phyloP scores from a whole-genome alignment of 1,140 invertebrate genomes.

The Platyura marginata region DNA sequence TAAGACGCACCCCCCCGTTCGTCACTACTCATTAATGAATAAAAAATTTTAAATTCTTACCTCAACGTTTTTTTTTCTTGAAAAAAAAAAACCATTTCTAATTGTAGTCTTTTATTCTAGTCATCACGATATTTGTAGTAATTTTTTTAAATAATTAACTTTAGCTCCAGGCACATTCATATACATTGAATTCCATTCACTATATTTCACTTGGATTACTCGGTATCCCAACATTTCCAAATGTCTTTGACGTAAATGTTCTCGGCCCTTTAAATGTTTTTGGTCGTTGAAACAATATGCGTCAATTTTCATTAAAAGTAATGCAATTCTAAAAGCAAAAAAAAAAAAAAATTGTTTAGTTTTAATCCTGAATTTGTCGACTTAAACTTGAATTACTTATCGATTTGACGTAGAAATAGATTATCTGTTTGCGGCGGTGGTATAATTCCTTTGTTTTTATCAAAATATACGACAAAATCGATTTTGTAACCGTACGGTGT shows the following conservation, averaged over 20 bases:
- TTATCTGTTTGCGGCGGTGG: conserved; percentile 12
- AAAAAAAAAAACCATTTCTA: too few species aligned
- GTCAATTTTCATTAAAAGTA: conserved; percentile 20
- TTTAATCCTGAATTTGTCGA: too few species aligned
- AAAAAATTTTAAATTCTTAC: too few species aligned
- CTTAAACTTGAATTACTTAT: conserved; percentile 13
- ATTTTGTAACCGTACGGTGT: conserved; percentile 23
- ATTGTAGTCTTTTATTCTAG: too few species aligned
- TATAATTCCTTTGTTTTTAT: conserved; percentile 12
- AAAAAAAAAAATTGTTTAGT: too few species aligned
- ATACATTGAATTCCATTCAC: conserved; percentile 32
- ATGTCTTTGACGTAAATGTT: conserved; percentile 29
- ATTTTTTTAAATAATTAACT: conserved; percentile 22
- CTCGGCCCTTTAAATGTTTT: conserved; percentile 22
- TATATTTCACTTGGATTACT: conserved; percentile 29
- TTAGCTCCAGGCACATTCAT: conserved; percentile 19
- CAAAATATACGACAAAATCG: conserved; percentile 23
- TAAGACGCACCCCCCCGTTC: too few species aligned
- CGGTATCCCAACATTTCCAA: conserved; percentile 39
- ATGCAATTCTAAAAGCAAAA: conserved; percentile 19
- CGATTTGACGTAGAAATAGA: conserved; percentile 18
- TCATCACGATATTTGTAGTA: too few species aligned
- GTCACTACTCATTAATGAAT: too few species aligned
- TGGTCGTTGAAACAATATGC: conserved; percentile 23
- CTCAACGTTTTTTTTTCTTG: too few species aligned